Evolutionary conservation across 2,888 invertebrate genomes (phyloP), one percentile per base, ranked within the genome.

Genomic region (Amphipoea oculea): DNA sequence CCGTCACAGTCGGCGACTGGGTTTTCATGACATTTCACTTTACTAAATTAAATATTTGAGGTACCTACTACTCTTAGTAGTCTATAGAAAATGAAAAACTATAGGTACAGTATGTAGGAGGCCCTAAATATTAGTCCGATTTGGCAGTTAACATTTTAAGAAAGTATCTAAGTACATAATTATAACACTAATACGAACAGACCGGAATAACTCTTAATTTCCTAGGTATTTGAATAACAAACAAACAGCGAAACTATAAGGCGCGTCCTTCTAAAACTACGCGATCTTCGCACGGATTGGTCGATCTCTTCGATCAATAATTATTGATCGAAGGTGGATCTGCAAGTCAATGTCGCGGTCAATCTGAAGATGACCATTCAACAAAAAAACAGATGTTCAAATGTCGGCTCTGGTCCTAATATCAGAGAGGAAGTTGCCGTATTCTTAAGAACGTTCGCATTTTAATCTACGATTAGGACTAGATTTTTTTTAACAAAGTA

Each of bases 21-120:
- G 60, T 72, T 66, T 63, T 45, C n/a, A 74, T 72, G 71, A 72
- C 45, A 51, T 14, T 78, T 73, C 51, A 83, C 63, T 72, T 84
- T 68, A 51, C 36, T 9, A 23, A 74, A 79, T 71, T 12, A 63
- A 71, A 79, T 63, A 62, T 60, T 76, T 54, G n/a, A 23, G 20
- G 9, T 60, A 60, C 29, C 29, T 29, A 29, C 23, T 69, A 23
- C 36, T 36, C 54, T 14, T 23, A 36, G 23, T 23, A 14, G 51
- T 9, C 36, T 36, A 5, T 5, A 14, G 2, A 70, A 36, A 51
- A 70, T 70, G 0, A 14, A 51, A 23, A 48, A 69, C 20, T 69
- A 20, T 29, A 48, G 4, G 7, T 29, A 29, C 29, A 45, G 17
- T 42, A 14, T 42, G 42, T 66, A n/a, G 14, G 7, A 23, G 1